These are phyloP conservation scores for Pangasius larnaudii DNA, from an alignment of 2,797 vertebrate genomes.

Conservation along the genomic window DNA sequence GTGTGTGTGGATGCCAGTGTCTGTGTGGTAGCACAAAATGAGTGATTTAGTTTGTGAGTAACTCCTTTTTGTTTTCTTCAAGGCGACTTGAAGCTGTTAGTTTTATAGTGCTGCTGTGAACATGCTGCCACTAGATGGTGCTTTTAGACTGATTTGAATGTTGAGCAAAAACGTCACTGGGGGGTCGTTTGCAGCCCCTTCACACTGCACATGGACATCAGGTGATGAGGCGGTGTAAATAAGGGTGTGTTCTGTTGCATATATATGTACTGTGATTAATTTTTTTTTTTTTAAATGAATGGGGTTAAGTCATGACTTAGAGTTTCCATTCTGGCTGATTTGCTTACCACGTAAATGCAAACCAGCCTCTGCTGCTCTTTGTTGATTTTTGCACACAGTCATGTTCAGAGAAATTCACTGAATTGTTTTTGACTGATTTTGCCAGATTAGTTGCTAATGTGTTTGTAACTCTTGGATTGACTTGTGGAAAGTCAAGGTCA, in stretches of 20 bases:
- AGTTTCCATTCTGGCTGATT: conserved; percentile 15
- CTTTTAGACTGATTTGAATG: conserved; percentile 18
- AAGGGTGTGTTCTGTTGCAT: background rate
- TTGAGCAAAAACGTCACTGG: background rate
- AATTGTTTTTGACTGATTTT: background rate
- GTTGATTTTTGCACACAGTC: background rate
- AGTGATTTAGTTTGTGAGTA: background rate
- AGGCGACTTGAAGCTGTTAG: background rate
- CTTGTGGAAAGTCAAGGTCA: background rate
- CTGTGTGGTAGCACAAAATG: background rate
- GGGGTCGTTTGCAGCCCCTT: too few relatives aligned
- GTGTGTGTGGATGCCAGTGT: background rate
- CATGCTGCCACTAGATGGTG: conserved; percentile 35
- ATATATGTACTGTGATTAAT: background rate
- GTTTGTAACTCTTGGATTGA: background rate
- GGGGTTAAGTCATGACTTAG: background rate
- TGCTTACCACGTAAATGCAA: background rate
- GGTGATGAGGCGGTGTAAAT: background rate
- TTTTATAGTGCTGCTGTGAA: background rate
- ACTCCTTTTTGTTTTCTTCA: background rate
- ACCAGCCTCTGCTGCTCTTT: background rate
- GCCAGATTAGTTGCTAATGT: background rate
- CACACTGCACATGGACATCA: background rate
- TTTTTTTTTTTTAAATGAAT: background rate
- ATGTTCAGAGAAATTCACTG: background rate